phyloP scores from a whole-genome alignment of 2,797 vertebrate genomes.

The Glyptemys insculpta region DNA sequence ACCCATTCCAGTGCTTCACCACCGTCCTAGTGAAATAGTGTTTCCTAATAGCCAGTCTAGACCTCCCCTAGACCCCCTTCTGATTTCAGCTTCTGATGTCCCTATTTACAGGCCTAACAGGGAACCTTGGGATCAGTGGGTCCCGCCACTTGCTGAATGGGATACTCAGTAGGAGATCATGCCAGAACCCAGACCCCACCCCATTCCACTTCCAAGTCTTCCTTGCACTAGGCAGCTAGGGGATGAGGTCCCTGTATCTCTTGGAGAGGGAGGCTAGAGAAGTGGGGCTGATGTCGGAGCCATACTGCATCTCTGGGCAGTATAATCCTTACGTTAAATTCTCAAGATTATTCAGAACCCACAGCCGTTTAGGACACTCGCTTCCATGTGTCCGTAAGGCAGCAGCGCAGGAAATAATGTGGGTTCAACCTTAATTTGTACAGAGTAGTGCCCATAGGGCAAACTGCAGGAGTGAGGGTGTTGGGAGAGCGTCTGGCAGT shows the following conservation, averaged over 20 bases:
- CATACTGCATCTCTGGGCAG: not conserved
- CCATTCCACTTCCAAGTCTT: not conserved
- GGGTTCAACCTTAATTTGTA: not conserved
- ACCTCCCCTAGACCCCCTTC: not conserved
- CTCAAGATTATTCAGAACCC: not conserved
- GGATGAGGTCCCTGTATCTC: not conserved
- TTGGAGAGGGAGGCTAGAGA: not conserved
- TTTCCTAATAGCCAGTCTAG: too few relatives aligned
- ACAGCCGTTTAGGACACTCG: not conserved
- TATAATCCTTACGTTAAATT: not conserved
- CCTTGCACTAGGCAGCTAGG: not conserved
- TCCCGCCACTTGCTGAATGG: not conserved
- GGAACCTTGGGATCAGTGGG: not conserved
- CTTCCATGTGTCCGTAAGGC: not conserved
- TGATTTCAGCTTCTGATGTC: not conserved
- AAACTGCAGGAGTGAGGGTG: not conserved
- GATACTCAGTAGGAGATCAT: not conserved
- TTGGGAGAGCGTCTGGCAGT: not conserved
- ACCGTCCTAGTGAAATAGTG: too few relatives aligned
- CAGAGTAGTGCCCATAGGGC: not conserved
- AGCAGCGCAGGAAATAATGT: not conserved
- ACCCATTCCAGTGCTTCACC: too few relatives aligned
- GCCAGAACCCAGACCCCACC: not conserved
- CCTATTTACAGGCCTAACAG: not conserved
- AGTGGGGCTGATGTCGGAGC: not conserved